Base-by-base conservation (phyloP, 1,140 invertebrate genomes). In the Ceratina australensis region DNA sequence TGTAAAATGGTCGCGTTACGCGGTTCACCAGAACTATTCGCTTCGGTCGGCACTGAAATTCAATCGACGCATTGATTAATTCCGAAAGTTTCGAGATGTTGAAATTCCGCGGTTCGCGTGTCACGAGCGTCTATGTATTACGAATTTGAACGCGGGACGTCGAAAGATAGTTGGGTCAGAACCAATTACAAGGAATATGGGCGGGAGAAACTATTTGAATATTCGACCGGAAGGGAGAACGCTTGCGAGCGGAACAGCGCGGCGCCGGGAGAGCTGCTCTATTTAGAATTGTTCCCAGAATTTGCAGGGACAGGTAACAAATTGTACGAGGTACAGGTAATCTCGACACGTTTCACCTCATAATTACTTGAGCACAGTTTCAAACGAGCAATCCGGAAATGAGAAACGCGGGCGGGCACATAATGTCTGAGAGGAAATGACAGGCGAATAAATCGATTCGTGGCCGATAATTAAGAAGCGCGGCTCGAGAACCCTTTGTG, bases 221-320 rank as follows among this genome's bases (percentile, higher is more conserved):
- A 77, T 54, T 77, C 13, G 67, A 56, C 7, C 49, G 20, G 18
- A 61, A 69, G 33, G 16, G 16, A 50, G 50, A n/a, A 15, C 33
- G 56, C 69, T 72, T 72, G 60, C 15, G n/a, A 72, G 47, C 33
- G 10, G 8, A 72, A 54, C 33, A 42, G 8, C 22, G 18, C 28
- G 22, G 5, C 20, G 28, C 16, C 50, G 18, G n/a, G 52, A 42
- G 60, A 47, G 68, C 52, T 71, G 59, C 28, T 33, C 60, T 28
- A 57, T 50, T 72, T 22, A 3, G 28, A 78, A 78, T 75, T 67
- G 73, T 78, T 57, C 24, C 26, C 65, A 13, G 13, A 18, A 33
- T 57, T 78, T 65, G 64, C 60, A 33, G n/a, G 57, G n/a, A 52
- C 60, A 22, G 18, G 28, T 49, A 65, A 65, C 60, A 42, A 78